Base-by-base conservation (phyloP, 2,888 invertebrate genomes). In the Brenthis ino region DNA sequence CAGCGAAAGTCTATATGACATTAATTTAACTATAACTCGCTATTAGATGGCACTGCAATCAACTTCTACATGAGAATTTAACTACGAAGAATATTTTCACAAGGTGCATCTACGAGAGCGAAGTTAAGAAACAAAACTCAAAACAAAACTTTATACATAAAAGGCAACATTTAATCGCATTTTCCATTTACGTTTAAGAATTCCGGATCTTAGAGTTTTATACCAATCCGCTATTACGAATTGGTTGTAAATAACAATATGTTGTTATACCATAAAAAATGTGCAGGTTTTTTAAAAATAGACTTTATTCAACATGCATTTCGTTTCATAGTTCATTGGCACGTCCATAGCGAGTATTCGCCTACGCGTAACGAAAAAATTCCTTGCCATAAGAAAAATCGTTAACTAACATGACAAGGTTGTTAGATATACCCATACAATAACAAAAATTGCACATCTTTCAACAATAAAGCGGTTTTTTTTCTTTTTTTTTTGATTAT, bases 291-390 rank as follows among this genome's bases (percentile, higher is more conserved):
- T 20, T 24, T 14, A 28, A 48, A 28, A 58, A 58, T n/a, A 2
- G 47, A 24, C 11, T 60, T 60, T 48, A 48, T 48, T 28, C 3
- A 6, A 2, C 28, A 60, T 8, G 5, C 2, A n/a, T 48, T 60
- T 47, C 48, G 16, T 14, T 60, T 28, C n/a, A 50, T 12, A 50
- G 1, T 60, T 60, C 5, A 28, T 50, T 60, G 13, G 24, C 48
- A 3, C 0, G 14, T 60, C 3, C n/a, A 33, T 60, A 1, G 33
- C n/a, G 50, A 28, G 50, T 24, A 33, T 28, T 50, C 60, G 50
- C 60, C 50, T 50, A 60, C 60, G 50, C 60, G 16, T 50, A 13
- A n/a, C 16, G 50, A 1, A 28, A 50, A n/a, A 48, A 48, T 58
- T 58, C 3, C 37, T 43, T 43, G 14, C 50, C 24, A n/a, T 60